phyloP scores from a whole-genome alignment of 2,113 vertebrate species.

The Anolis carolinensis region DNA sequence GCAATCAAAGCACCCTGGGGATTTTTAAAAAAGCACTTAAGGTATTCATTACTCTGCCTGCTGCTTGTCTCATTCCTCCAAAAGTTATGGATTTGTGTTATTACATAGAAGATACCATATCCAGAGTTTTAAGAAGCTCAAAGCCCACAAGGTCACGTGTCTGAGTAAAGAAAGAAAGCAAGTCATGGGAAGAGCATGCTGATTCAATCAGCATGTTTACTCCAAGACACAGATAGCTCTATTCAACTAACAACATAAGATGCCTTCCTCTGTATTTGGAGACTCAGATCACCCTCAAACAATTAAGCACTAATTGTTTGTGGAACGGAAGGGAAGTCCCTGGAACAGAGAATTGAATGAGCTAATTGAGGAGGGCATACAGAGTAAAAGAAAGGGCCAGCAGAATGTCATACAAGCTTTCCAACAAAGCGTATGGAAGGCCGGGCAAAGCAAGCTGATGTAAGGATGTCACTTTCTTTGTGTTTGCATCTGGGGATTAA shows the following conservation, averaged over 20 bases:
- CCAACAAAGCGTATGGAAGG: background rate
- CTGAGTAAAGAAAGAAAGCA: background rate
- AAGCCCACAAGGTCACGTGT: conserved; percentile 1
- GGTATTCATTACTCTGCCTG: conserved; percentile 18
- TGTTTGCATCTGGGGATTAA: background rate
- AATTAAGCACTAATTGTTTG: background rate
- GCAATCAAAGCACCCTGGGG: conserved; percentile 15
- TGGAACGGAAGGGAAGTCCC: background rate
- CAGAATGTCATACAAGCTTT: background rate
- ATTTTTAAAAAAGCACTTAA: conserved; percentile 9
- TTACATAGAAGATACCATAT: background rate
- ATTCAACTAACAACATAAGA: conserved; percentile 20
- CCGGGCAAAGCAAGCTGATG: background rate
- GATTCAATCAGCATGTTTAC: background rate
- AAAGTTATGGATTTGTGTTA: background rate
- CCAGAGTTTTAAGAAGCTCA: background rate
- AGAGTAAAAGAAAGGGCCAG: background rate
- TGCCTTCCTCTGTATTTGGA: conserved; percentile 35
- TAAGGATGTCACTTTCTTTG: background rate
- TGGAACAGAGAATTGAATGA: conserved; percentile 8
- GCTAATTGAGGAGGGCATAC: background rate
- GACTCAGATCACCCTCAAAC: conserved; percentile 20
- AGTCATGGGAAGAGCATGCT: background rate
- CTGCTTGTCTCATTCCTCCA: background rate
- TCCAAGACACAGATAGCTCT: conserved; percentile 44